phyloP scores from a whole-genome alignment of 2,113 vertebrate species.

The Loxodonta africana region DNA sequence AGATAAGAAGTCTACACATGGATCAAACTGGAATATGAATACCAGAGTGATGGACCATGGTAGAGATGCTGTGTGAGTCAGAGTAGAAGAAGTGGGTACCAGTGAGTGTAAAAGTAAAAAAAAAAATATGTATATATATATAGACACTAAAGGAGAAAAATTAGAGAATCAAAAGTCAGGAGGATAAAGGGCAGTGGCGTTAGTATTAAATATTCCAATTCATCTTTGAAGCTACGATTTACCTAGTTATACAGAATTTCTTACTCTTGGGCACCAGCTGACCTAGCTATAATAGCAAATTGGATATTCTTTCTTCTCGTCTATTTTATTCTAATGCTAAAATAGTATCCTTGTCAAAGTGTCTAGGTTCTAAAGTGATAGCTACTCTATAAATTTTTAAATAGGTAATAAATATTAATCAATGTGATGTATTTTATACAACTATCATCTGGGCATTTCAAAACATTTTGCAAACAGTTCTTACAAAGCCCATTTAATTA shows the following conservation, averaged over 20 bases:
- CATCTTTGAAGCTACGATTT: neutral
- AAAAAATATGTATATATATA: too few relatives aligned
- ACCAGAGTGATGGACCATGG: neutral
- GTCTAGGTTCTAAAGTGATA: slow-evolving; percentile 45
- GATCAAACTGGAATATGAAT: neutral
- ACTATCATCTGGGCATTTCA: slow-evolving; percentile 60
- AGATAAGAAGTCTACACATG: neutral
- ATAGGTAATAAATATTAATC: slow-evolving; percentile 76
- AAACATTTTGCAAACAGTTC: slow-evolving; percentile 60
- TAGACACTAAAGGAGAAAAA: neutral
- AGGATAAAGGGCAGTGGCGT: accelerated
- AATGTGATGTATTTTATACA: slow-evolving; percentile 55
- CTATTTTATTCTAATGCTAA: slow-evolving; percentile 35
- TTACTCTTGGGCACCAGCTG: neutral
- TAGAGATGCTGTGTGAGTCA: neutral
- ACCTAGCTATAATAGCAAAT: neutral
- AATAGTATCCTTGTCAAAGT: slow-evolving; percentile 45
- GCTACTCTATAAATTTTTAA: slow-evolving; percentile 70
- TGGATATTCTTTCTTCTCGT: neutral
- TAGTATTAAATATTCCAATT: slow-evolving; percentile 9
- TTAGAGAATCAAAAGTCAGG: neutral
- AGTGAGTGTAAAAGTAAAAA: neutral
- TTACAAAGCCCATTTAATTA: slow-evolving; percentile 69
- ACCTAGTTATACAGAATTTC: neutral
- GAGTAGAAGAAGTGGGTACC: neutral